Base-by-base conservation (phyloP, 2,888 invertebrate genomes). In the Notodonta ziczac region DNA sequence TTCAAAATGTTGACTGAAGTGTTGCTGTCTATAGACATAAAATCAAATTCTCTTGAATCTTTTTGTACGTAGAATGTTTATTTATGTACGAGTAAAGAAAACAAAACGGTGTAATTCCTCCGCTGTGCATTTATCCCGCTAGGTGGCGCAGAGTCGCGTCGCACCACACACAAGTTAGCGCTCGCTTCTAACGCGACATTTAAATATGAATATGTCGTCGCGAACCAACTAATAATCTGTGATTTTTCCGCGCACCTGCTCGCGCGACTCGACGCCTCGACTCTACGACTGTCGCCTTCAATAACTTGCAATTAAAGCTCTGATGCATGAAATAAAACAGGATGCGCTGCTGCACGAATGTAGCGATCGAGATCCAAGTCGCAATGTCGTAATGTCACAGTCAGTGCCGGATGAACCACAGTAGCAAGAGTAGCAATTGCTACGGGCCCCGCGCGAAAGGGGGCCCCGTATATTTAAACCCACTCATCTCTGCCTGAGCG, bases 161-260 rank as follows among this genome's bases (percentile, higher is more conserved):
- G 70, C 63, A 67, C 72, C 12, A 78, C 85, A 84, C 87, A 83
- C 83, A 88, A 88, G 84, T 80, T 83, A 83, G 77, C 81, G 73
- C 79, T 69, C 62, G 84, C 77, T 82, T 78, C 81, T 85, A 83
- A 77, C 79, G 80, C 84, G 85, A 86, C 86, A 93, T 93, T 91
- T 91, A 87, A 91, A 93, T 92, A 91, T 91, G 92, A 93, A 91
- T 91, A 85, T 87, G 88, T 87, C 89, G 78, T 69, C 74, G 74
- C 72, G 76, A 83, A 80, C 73, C 79, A 69, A 83, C 84, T 92
- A 91, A 91, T 93, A 91, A 91, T 86, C 84, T 87, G 70, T 78
- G 88, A 91, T 91, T 92, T 90, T 93, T 93, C 90, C 88, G 87
- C 91, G 77, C 92, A 86, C 84, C 87, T 89, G 91, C 79, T 67